Percentiles rank a stretch among this genome's conserved stretches.
phyloP scores from a whole-genome alignment of 2,797 vertebrate species.

The Bryconaethiops microstoma region DNA sequence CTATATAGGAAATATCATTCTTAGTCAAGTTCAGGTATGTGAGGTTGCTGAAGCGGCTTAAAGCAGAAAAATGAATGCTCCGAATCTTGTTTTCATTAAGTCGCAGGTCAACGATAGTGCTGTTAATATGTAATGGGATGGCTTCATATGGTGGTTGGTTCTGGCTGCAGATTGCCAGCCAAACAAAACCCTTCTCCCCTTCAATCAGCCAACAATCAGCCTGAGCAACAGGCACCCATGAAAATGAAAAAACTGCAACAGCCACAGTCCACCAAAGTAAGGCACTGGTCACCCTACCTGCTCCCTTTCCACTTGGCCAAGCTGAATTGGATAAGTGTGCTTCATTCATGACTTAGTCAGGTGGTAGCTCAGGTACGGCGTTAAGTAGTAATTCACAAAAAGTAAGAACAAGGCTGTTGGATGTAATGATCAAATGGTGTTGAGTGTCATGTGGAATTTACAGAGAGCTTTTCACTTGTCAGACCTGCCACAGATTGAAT shows the following conservation, averaged over 20 bases:
- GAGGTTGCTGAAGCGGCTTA: conserved; percentile 97
- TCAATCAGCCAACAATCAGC: conserved; percentile 98
- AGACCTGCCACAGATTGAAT: neutral
- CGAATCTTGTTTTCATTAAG: conserved; percentile 98
- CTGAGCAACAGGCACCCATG: conserved; percentile 75
- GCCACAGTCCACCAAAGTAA: conserved; percentile 77
- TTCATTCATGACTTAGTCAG: conserved; percentile 40
- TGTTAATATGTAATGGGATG: conserved; percentile 96
- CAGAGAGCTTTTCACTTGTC: conserved; percentile 5
- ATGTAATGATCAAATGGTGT: conserved; percentile 18
- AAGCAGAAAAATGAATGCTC: conserved; percentile 90
- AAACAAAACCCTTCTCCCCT: conserved; percentile 97
- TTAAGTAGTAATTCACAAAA: neutral
- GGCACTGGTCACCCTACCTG: conserved; percentile 75
- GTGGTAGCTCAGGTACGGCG: conserved; percentile 1
- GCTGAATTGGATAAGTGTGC: conserved; percentile 39
- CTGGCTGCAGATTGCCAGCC: conserved; percentile 98
- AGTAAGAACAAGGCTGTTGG: conserved; percentile 30
- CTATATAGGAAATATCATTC: conserved; percentile 95
- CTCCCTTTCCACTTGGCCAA: conserved; percentile 71
- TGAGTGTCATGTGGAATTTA: neutral
- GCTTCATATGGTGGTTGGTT: conserved; percentile 97
- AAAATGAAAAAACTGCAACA: conserved; percentile 79
- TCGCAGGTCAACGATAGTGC: conserved; percentile 94
- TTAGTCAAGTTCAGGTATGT: conserved; percentile 99